Percentiles rank a stretch among this genome's conserved stretches.
These are phyloP conservation scores for Trichoplusia ni DNA, from an alignment of 1,140 invertebrate species.

Conservation along the genomic window DNA sequence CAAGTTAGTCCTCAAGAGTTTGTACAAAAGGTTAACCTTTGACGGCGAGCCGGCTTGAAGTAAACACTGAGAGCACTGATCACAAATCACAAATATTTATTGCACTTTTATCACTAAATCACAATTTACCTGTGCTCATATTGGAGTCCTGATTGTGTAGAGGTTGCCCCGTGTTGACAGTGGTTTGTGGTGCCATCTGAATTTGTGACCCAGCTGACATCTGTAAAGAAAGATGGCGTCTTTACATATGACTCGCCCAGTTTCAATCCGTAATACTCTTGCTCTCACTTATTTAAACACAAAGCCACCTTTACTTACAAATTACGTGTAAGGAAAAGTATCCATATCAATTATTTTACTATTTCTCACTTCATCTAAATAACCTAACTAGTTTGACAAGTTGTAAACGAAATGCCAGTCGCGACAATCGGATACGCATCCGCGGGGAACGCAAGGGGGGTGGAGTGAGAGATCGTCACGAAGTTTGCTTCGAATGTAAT, in stretches of 20 bases:
- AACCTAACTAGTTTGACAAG: constrained; percentile 81
- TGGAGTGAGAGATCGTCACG: constrained; percentile 77
- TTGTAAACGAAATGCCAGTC: constrained; percentile 77
- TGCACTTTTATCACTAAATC: constrained; percentile 71
- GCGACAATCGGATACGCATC: constrained; percentile 81
- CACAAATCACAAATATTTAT: constrained; percentile 63
- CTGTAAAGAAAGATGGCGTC: constrained; percentile 85
- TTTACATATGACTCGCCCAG: constrained; percentile 79
- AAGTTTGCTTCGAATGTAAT: constrained; percentile 80
- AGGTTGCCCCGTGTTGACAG: constrained; percentile 92
- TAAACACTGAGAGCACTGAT: constrained; percentile 68
- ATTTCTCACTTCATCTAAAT: constrained; percentile 67
- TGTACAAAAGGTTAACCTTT: constrained; percentile 54
- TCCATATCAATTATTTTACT: constrained; percentile 51
- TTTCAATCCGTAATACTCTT: constrained; percentile 46
- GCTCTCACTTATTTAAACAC: constrained; percentile 41
- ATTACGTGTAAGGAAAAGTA: constrained; percentile 50
- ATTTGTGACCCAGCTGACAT: constrained; percentile 96
- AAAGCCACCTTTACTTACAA: constrained; percentile 55
- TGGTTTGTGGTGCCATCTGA: constrained; percentile 96
- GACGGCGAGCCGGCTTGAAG: constrained; percentile 44
- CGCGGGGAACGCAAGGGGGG: constrained; percentile 68
- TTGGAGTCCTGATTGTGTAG: constrained; percentile 97
- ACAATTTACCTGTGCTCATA: constrained; percentile 92
- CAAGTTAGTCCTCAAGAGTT: constrained; percentile 50